phyloP scores from a whole-genome alignment of 2,797 vertebrate genomes.

The Taeniopygia guttata region DNA sequence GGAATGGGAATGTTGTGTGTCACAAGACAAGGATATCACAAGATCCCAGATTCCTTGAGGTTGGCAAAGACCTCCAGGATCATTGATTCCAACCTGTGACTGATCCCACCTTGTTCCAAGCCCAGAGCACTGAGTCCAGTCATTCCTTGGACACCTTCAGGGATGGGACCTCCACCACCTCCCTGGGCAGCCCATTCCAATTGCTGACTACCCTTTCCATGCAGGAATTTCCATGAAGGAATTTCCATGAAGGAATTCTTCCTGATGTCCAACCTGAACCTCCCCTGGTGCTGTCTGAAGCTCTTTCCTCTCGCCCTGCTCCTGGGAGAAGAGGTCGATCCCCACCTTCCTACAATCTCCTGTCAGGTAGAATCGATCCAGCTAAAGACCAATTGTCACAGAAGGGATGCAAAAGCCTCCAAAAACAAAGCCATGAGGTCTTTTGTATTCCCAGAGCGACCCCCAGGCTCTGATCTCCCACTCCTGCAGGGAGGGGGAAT shows the following conservation, averaged over 20 bases:
- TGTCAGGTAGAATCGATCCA: accelerated
- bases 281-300: neutral
- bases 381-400: neutral
- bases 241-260: neutral
- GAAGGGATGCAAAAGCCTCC: neutral
- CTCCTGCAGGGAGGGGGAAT: neutral
- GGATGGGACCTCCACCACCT: neutral
- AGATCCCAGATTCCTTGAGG: neutral
- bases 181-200: neutral
- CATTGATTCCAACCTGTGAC: accelerated
- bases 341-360: neutral
- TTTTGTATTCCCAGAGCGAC: neutral
- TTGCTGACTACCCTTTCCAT: neutral
- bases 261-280: neutral
- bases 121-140: neutral
- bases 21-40: neutral
- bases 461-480: neutral
- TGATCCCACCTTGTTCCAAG: no score
- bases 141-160: neutral
- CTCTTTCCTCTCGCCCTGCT: accelerated
- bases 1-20: neutral
- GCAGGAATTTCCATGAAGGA: neutral
- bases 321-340: neutral
- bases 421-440: neutral
- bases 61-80: neutral